Base-by-base conservation (phyloP, 1,140 invertebrate genomes). In the Meloidogyne exigua region DNA sequence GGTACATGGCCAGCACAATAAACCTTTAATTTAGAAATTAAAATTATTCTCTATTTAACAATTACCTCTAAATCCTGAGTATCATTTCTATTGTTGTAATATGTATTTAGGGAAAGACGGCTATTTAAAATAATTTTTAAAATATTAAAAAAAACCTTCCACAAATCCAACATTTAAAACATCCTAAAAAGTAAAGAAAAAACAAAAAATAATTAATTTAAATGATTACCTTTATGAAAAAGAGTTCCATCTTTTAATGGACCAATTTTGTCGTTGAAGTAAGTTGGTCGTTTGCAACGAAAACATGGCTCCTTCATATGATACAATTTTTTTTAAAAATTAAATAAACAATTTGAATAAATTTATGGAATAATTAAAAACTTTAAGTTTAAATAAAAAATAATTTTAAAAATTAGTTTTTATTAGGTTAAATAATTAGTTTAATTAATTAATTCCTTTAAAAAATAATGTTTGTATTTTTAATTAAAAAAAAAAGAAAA, bases 101-200 rank as follows among this genome's bases (percentile, higher is more conserved):
- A 86, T 0, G 86, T 87, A 72, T 87, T 86, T 18, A 86, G 69
- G 5, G 82, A 81, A 21, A 86, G 77, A 28, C 85, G 39, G 15
- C 63, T 63, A 26, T 49, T 15, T 44, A 12, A 21, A 57, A 2
- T 62, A 66, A 25, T 25, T 18, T 25, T 28, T 63, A 23, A 18
- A 23, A n/a, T n/a, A 57, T 64, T 1, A 42, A 21, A 28, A 13
- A 25, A 64, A 42, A 73, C 42, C 84, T 86, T 26, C 85, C 85
- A 77, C 85, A 86, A 72, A 86, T 86, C 85, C 85, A 86, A 66
- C 85, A 86, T 72, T 86, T 86, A 73, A 86, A 86, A 75, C 85
- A 86, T 36, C 85, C 66, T 68, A 68, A 42, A 42, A 23, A n/a
- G 10, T 15, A 18, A 18, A 18, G 13, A 57, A 57, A 49, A 49